Evolutionary conservation across 37 sponge, comb jelly and placozoan genomes (phyloP), one percentile per base, ranked within the genome.

Genomic region (Halichondria panicea): DNA sequence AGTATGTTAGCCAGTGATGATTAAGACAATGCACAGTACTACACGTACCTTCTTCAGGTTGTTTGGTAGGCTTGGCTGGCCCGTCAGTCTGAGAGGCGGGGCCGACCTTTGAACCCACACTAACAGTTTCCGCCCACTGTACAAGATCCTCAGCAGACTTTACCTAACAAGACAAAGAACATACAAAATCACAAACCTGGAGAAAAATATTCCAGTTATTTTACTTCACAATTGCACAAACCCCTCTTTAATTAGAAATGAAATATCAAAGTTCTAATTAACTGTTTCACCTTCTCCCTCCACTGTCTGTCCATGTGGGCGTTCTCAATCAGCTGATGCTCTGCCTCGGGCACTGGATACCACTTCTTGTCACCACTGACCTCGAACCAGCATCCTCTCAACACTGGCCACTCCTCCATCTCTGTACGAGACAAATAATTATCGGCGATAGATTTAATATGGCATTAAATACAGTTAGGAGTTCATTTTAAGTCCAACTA

Each of bases 321-420:
- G 43, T 59, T 33, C 60, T 94, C 95, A 21, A 94, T 71, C 9
- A 64, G 3, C 0, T 27, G n/a, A 19, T 61, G 73, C 19, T 91
- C 85, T 0, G 80, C 72, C 66, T 87, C 82, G 24, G 43, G 43
- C 22, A 94, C 67, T 30, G 95, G 95, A 41, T 80, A 87, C 87
- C 87, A 91, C n/a, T n/a, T n/a, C 24, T 65, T 80, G 19, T 89
- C 88, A 7, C 74, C 76, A 42, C 37, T 44, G n/a, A 86, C 86
- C 52, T 88, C 88, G 78, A 91, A 94, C 95, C 95, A 94, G 25
- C 56, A 62, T 0, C 78, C 93, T 44, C 93, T 68, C 35, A 91
- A 34, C 7, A 91, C 48, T 18, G 32, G 62, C 75, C 78, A 78
- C 13, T 64, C 25, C 19, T 84, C 61, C 59, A 70, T 84, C 28